Conservation (phyloP, 2,888 invertebrate genomes). For the Drosophila sordidapex region DNA sequence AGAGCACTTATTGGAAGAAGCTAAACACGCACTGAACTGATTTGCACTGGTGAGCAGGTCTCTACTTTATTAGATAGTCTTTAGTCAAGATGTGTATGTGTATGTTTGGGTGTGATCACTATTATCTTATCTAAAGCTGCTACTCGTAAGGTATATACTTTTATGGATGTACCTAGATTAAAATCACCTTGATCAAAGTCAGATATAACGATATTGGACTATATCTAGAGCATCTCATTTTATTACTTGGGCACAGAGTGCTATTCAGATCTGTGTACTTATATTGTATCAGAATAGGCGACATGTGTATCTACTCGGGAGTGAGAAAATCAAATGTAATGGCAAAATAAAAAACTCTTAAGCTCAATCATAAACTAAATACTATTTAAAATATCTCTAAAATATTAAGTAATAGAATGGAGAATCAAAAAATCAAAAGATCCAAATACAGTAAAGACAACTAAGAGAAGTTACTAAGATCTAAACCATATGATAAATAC, state of each 20-base stretch:
- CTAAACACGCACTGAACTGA: neutral
- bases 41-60: neutral
- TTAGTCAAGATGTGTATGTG: neutral
- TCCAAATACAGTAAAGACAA: neutral
- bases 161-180: too few species aligned
- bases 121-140: neutral
- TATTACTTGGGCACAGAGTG: too few species aligned
- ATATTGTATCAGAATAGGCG: neutral
- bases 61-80: too few species aligned
- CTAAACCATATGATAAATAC: neutral
- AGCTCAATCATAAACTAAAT: neutral
- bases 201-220: too few species aligned
- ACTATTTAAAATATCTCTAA: too few species aligned
- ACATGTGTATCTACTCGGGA: too few species aligned
- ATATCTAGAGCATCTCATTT: too few species aligned
- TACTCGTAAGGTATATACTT: neutral
- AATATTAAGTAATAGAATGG: too few species aligned
- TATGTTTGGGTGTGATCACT: neutral
- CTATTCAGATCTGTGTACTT: neutral
- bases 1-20: neutral
- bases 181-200: too few species aligned
- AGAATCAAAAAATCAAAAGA: too few species aligned
- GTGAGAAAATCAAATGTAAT: neutral
- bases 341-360: neutral
- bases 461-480: neutral